Percentiles rank a stretch among this genome's conserved stretches.
These are phyloP conservation scores for Gastracanthus pulcherrimus DNA, from an alignment of 2,888 invertebrate species.

Conservation along the genomic window DNA sequence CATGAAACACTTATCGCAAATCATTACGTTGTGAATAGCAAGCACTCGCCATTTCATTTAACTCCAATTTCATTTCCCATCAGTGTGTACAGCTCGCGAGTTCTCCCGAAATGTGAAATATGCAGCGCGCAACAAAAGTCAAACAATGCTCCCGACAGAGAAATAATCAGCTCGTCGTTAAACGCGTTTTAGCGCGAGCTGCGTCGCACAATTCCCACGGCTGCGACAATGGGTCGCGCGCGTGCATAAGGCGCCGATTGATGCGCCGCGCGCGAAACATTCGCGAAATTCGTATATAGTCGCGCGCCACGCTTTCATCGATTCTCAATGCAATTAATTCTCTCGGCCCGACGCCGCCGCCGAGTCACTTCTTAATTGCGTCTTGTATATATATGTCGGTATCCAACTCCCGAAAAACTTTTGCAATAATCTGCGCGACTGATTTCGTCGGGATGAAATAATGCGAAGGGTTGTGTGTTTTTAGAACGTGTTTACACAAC, in stretches of 20 bases:
- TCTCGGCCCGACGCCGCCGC: background rate
- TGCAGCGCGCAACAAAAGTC: background rate
- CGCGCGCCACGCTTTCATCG: background rate
- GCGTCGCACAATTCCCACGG: background rate
- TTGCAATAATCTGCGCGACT: background rate
- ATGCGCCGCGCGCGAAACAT: background rate
- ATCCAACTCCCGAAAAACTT: background rate
- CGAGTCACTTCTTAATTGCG: background rate
- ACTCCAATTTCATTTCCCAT: too few species aligned
- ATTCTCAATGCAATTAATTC: conserved; percentile 27
- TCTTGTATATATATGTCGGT: background rate
- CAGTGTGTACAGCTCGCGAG: too few species aligned
- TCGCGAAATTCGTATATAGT: background rate
- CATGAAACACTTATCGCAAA: too few species aligned
- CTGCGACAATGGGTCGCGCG: background rate
- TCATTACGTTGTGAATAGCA: too few species aligned
- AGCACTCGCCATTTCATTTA: too few species aligned
- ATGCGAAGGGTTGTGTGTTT: too few species aligned
- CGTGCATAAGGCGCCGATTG: conserved; percentile 3
- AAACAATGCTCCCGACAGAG: background rate
- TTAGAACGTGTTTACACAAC: too few species aligned
- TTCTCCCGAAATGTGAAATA: too few species aligned
- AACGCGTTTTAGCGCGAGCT: background rate
- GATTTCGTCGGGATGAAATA: too few species aligned
- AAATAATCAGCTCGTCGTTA: conserved; percentile 24